Conservation (phyloP, 2,888 invertebrate genomes). For the Andrena hattorfiana region DNA sequence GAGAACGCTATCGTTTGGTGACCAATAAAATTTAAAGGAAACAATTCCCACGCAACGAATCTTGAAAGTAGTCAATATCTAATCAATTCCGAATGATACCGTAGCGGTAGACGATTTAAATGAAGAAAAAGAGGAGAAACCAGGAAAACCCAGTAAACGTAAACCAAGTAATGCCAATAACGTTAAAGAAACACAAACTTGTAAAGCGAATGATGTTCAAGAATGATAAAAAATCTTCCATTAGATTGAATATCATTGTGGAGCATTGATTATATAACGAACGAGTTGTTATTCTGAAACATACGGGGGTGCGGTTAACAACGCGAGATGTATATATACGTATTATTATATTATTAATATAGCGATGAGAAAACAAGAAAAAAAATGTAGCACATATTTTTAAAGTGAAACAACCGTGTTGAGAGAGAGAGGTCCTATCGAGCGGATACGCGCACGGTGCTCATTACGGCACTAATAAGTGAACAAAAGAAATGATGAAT, state of each 20-base stretch:
- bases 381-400: conserved; percentile 73
- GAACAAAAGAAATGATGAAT: conserved; percentile 49
- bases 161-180: conserved; percentile 53
- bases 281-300: conserved; percentile 54
- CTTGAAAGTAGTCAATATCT: conserved; percentile 81
- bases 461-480: conserved; percentile 68
- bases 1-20: conserved; percentile 28
- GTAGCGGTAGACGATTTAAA: conserved; percentile 64
- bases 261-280: conserved; percentile 51
- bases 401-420: conserved; percentile 65
- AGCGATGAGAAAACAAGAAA: conserved; percentile 64
- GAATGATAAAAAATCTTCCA: conserved; percentile 70
- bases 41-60: conserved; percentile 79
- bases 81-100: conserved; percentile 73
- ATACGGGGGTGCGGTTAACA: conserved; percentile 54
- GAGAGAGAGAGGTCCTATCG: conserved; percentile 39
- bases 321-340: conserved; percentile 63
- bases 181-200: conserved; percentile 41
- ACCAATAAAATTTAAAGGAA: conserved; percentile 29
- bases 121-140: conserved; percentile 7
- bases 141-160: conserved; percentile 18
- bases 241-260: conserved; percentile 62
- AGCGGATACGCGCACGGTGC: conserved; percentile 58
- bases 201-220: conserved; percentile 50
- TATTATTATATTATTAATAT: conserved; percentile 65